Percentiles rank a stretch among this genome's conserved stretches.
Evolutionary conservation across 2,888 invertebrate genomes (phyloP).

Genomic region (Euspilapteryx auroguttella): DNA sequence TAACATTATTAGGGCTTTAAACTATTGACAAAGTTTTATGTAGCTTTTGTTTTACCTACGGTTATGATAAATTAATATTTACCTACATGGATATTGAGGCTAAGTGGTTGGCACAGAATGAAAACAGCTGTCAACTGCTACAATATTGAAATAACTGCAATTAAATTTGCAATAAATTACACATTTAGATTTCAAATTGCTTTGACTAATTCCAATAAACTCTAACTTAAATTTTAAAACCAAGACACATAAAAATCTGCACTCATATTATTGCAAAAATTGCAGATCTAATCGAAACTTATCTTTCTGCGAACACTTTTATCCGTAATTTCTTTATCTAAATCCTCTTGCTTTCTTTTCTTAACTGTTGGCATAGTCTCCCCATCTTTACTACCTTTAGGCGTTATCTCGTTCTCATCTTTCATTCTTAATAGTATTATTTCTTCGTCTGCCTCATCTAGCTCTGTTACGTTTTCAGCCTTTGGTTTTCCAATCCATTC

Average conservation of each 20-base stretch:
- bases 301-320: constrained; percentile 21
- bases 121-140: too few species aligned
- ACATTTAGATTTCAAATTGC: too few species aligned
- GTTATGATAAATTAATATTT: too few species aligned
- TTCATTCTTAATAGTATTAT: constrained; percentile 12
- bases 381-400: constrained; percentile 14
- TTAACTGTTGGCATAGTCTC: constrained; percentile 12
- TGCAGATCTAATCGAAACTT: constrained; percentile 14
- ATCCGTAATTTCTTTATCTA: constrained; percentile 8
- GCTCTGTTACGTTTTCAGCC: constrained; percentile 9
- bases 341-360: constrained; percentile 14
- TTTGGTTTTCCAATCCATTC: constrained; percentile 16
- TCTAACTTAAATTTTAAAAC: constrained; percentile 3
- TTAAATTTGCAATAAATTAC: too few species aligned
- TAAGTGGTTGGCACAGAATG: too few species aligned
- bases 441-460: constrained; percentile 8
- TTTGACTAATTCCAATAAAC: too few species aligned
- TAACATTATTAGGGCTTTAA: too few species aligned
- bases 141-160: too few species aligned
- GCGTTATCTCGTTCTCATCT: constrained; percentile 21
- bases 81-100: too few species aligned
- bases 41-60: too few species aligned
- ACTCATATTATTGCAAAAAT: neutral
- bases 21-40: too few species aligned
- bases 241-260: neutral